Conservation (phyloP, 2,888 invertebrate species). For the Hetaerina titia region DNA sequence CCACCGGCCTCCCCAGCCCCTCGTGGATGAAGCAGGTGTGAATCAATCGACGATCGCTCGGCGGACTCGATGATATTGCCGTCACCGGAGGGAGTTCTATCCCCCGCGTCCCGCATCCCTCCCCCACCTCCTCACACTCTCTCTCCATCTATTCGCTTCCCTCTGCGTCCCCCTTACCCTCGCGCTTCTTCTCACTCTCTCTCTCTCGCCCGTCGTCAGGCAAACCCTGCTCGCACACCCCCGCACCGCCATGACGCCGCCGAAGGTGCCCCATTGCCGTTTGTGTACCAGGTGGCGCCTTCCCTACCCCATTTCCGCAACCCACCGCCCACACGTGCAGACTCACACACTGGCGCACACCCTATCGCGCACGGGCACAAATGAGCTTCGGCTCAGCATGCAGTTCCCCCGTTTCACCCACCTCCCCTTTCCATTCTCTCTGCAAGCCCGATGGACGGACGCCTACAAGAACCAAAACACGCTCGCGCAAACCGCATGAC, state of each 20-base stretch:
- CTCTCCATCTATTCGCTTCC: background rate
- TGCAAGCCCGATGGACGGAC: background rate
- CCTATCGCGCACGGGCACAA: background rate
- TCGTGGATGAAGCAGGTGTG: slow-evolving; percentile 61
- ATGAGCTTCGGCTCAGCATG: background rate
- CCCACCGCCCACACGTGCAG: background rate
- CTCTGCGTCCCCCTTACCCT: background rate
- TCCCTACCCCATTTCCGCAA: background rate
- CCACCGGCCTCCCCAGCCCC: slow-evolving; percentile 64
- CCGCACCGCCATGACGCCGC: background rate
- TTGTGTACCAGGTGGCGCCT: slow-evolving; percentile 19
- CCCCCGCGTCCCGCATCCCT: background rate
- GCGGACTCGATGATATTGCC: slow-evolving; percentile 66
- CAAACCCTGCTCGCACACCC: background rate
- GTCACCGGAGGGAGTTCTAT: slow-evolving; percentile 49
- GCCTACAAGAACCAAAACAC: slow-evolving; percentile 40
- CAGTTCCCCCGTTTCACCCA: background rate
- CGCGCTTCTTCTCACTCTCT: background rate
- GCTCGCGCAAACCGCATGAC: background rate
- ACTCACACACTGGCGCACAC: too few species aligned
- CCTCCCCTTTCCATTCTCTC: background rate
- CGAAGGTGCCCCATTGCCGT: background rate
- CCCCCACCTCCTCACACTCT: background rate
- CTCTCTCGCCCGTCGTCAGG: background rate
- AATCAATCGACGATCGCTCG: slow-evolving; percentile 61